Conservation (phyloP, 2,113 vertebrate genomes). For the Eublepharis macularius region DNA sequence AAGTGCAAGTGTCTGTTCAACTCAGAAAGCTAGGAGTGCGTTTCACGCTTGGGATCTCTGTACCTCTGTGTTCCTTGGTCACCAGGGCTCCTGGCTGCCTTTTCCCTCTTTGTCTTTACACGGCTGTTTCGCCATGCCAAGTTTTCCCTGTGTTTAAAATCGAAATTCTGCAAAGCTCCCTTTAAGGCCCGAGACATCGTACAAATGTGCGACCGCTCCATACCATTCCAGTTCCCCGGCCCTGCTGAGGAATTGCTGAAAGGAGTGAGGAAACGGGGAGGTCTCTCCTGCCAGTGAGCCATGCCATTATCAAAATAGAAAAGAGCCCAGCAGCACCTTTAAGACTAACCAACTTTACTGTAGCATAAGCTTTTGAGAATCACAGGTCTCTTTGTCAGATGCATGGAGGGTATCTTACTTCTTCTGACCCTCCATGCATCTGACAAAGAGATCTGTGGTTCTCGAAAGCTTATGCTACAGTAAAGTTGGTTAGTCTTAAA, state of each 20-base stretch:
- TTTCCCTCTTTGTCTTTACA: background rate
- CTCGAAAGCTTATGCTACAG: no score
- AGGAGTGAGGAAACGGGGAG: background rate
- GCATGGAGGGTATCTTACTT: no score
- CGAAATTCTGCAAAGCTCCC: background rate
- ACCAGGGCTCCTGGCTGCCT: background rate
- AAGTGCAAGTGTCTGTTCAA: no score
- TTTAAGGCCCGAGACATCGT: background rate
- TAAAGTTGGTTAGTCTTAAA: no score
- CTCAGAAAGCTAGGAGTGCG: no score
- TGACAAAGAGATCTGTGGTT: no score
- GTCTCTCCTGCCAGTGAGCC: background rate
- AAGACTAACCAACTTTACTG: no score
- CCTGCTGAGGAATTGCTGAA: background rate
- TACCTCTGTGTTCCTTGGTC: no score
- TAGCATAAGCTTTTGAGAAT: no score
- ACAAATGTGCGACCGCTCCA: background rate
- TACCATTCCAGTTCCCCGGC: background rate
- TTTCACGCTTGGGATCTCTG: background rate
- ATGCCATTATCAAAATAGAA: background rate
- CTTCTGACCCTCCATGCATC: no score
- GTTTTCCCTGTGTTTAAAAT: background rate
- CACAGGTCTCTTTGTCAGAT: no score
- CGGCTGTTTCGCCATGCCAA: background rate
- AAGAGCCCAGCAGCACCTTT: no score